Base-by-base conservation (phyloP, 1,140 invertebrate species). In the Phenacoccus solenopsis region DNA sequence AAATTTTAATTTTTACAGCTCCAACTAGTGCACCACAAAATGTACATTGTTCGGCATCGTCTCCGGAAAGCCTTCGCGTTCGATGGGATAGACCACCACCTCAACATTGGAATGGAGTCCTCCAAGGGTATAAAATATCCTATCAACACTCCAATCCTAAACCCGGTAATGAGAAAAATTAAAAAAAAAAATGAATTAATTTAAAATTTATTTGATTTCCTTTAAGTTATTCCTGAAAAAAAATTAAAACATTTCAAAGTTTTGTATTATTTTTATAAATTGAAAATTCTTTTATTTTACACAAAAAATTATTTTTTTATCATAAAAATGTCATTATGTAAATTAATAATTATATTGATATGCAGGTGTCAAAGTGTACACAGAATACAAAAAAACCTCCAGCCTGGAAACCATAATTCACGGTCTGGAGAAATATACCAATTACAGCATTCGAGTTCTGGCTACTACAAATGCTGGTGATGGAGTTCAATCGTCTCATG, bases 71-170 rank as follows among this genome's bases (percentile, higher is more conserved):
- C 71, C 80, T 94, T n/a, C 87, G 88, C 75, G 84, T 94, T 69
- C 86, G 86, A 24, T 95, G 92, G 92, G 84, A 86, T n/a, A 84
- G 88, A 1, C 92, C 91, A 5, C 88, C 88, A 0, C 80, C 85
- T 20, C 84, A 88, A 76, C 85, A 86, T 28, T 87, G 92, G 72
- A 90, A 93, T 74, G 93, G 93, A 27, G 83, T 90, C 20, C 85
- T 95, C 74, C 85, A 90, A 75, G 93, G 93, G 12, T 96, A 94
- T 80, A 94, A 94, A 81, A 84, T 95, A 71, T 84, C 87, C 71
- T 90, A 88, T 76, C 75, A 75, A 69, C 70, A 73, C 67, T 69
- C 73, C 2, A 70, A 73, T 38, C 72, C 70, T 3, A 24, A 64
- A 64, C 59, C 59, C 22, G 59, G 59, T 64, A 38, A 10, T n/a